Evolutionary conservation across 2,888 invertebrate genomes (phyloP).

Genomic region (Griposia aprilina): DNA sequence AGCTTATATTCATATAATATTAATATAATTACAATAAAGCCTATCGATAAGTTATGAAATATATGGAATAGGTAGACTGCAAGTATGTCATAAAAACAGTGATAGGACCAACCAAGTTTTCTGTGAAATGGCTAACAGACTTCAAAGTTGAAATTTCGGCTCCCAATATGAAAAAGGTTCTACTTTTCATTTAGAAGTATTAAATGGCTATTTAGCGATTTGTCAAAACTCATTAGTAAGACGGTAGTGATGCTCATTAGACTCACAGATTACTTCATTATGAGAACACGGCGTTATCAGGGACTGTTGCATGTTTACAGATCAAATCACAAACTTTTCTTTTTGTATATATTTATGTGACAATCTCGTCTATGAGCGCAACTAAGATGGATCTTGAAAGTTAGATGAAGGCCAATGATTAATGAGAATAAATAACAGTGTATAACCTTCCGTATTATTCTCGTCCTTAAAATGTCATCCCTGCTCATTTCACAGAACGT

Average conservation of each 20-base stretch:
- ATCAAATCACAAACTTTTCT: not conserved
- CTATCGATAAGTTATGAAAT: slow-evolving; percentile 49
- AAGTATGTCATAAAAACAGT: slow-evolving; percentile 43
- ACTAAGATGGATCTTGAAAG: not conserved
- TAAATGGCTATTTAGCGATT: not conserved
- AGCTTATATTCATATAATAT: slow-evolving; percentile 49
- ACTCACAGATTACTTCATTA: not conserved
- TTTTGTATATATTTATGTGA: not conserved
- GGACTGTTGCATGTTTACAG: not conserved
- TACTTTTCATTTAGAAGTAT: not conserved
- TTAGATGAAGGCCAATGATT: not conserved
- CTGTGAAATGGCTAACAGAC: slow-evolving; percentile 21
- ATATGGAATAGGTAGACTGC: slow-evolving; percentile 55
- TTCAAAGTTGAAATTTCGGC: not conserved
- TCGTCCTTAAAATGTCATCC: not conserved
- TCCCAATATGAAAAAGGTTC: not conserved
- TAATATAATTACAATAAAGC: slow-evolving; percentile 46
- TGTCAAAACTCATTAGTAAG: slow-evolving; percentile 4
- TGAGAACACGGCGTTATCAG: not conserved
- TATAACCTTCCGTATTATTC: slow-evolving; percentile 6
- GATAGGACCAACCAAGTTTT: slow-evolving; percentile 16
- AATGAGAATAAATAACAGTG: slow-evolving; percentile 1
- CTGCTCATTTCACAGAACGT: slow-evolving; percentile 17
- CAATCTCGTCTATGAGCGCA: not conserved
- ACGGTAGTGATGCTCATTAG: not conserved